Conservation (phyloP, 2,888 invertebrate species). For the Hylaea fasciaria region DNA sequence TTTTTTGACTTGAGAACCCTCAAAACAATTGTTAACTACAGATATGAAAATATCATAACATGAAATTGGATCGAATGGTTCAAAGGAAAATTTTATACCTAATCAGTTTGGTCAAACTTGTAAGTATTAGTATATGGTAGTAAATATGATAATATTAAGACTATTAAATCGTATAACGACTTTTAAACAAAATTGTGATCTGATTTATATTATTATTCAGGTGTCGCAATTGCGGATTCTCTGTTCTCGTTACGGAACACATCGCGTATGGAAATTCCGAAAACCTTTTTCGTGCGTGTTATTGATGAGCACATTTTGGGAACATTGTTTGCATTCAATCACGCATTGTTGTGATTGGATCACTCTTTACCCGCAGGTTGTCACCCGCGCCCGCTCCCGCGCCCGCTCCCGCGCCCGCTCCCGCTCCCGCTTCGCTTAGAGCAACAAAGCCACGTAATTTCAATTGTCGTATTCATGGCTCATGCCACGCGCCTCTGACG, state of each 20-base stretch:
- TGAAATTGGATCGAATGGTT: too few relatives aligned
- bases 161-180: too few relatives aligned
- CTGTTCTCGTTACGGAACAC: conserved; percentile 1
- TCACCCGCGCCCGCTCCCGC: neutral
- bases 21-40: too few relatives aligned
- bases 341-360: conserved; percentile 44
- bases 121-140: too few relatives aligned
- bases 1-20: too few relatives aligned
- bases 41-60: too few relatives aligned
- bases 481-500: conserved; percentile 28
- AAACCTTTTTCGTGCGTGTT: conserved; percentile 14
- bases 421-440: neutral
- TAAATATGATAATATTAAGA: too few relatives aligned
- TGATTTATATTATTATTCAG: too few relatives aligned
- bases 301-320: conserved; percentile 26
- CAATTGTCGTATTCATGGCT: conserved; percentile 58
- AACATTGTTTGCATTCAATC: conserved; percentile 50
- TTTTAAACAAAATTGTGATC: too few relatives aligned
- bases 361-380: neutral
- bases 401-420: neutral
- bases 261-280: conserved; percentile 10
- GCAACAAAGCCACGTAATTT: conserved; percentile 45
- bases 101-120: too few relatives aligned
- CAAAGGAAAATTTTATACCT: too few relatives aligned
- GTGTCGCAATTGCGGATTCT: conserved; percentile 1